Evolutionary conservation across 2,797 vertebrate species (phyloP), one percentile per base, ranked within the genome.

Genomic region (Erpetoichthys calabaricus): DNA sequence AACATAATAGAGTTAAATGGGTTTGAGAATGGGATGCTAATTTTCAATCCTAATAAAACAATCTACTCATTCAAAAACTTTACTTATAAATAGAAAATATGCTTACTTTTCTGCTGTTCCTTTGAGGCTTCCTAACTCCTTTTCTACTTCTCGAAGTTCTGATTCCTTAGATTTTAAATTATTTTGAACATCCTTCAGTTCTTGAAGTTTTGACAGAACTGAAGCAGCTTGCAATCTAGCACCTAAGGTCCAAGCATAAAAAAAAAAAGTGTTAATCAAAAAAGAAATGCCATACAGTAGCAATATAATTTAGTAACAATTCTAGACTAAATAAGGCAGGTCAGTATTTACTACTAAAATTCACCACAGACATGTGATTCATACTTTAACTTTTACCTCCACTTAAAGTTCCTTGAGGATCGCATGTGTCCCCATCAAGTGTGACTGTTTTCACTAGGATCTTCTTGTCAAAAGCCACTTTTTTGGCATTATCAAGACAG

Each of bases 371-470:
- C n/a, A n/a, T n/a, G n/a, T n/a, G n/a, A n/a, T n/a, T 25, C 25
- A 25, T 25, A 25, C 25, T 25, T 25, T 25, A 25, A 25, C 25
- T 25, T 76, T 81, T 81, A 88, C 96, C 96, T 88, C 96, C 94
- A 47, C 83, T 96, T 64, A 99, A 70, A n/a, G 92, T 98, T 64
- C 94, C 96, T 65, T 94, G 92, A 2, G 94, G 96, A 73, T 97
- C 91, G 61, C 98, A 97, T 2, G 83, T 76, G 53, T 99, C 96
- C 53, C 96, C 96, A 53, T 87, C 93, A 1, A 94, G 75, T 2
- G 94, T 98, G 63, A 99, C 93, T 0, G 83, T 92, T 80, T 85
- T 92, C 0, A 80, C 91, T 87, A 84, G 86, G 73, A 99, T 89
- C 25, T 83, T 83, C 73, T 72, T 92, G 70, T 96, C 85, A n/a